Conservation (phyloP, 92 coral and sea anemone genomes). For the Chrysogorgia sp. region DNA sequence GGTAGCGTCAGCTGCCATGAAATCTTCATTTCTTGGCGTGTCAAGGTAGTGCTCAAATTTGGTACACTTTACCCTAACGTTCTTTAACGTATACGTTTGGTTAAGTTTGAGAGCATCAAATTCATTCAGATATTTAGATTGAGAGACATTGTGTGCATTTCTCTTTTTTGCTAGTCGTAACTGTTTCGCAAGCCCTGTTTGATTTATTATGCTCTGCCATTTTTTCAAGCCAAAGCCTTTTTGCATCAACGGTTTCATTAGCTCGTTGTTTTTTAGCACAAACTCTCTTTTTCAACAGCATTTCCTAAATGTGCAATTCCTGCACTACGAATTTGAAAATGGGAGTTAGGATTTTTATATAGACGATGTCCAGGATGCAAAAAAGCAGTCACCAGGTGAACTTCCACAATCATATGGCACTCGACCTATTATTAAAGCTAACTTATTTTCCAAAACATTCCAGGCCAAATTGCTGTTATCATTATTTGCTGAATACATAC, state of each 20-base stretch:
- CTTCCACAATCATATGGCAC: slow-evolving; percentile 63
- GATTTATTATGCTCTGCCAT: slow-evolving; percentile 36
- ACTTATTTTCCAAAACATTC: slow-evolving; percentile 46
- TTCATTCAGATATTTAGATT: slow-evolving; percentile 20
- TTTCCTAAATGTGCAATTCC: slow-evolving; percentile 44
- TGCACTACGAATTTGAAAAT: slow-evolving; percentile 16
- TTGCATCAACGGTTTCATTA: slow-evolving; percentile 40
- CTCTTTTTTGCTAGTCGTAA: too few relatives aligned
- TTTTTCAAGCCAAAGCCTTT: slow-evolving; percentile 51
- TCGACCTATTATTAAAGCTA: slow-evolving; percentile 43
- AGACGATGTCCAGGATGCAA: slow-evolving; percentile 61
- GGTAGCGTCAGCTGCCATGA: neutral
- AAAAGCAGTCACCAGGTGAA: slow-evolving; percentile 64
- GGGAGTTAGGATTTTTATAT: slow-evolving; percentile 20
- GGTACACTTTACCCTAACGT: slow-evolving; percentile 31
- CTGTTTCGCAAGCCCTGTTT: too few relatives aligned
- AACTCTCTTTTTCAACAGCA: slow-evolving; percentile 29
- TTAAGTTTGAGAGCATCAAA: slow-evolving; percentile 7
- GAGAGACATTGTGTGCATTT: slow-evolving; percentile 1
- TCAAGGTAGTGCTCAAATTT: slow-evolving; percentile 29
- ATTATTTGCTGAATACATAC: slow-evolving; percentile 45
- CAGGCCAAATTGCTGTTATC: slow-evolving; percentile 39
- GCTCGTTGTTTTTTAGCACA: slow-evolving; percentile 17
- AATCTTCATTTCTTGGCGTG: slow-evolving; percentile 37
- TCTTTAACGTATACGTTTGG: slow-evolving; percentile 31